Base-by-base conservation (phyloP, 2,888 invertebrate genomes). In the Marasmarcha lunaedactyla region DNA sequence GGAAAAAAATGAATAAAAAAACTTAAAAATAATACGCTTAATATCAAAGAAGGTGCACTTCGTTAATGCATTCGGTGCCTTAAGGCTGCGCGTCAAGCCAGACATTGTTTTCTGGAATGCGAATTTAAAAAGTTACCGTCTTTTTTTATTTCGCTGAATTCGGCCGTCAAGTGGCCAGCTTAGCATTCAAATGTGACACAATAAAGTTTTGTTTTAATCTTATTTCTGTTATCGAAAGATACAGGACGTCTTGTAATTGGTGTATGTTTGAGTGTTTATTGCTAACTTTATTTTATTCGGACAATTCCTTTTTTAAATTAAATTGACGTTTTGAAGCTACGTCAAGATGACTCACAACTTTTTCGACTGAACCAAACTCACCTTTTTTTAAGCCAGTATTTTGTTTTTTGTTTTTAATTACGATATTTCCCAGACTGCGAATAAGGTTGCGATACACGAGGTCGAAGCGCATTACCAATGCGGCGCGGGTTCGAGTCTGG, bases 51-150 rank as follows among this genome's bases (percentile, higher is more conserved):
- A 76, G 77, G 71, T 77, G 76, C 76, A 77, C 71, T 73, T 69
- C 74, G 79, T 81, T 79, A 81, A 81, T 79, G 78, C 78, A 74
- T 70, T 73, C 69, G 70, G 53, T 65, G 69, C 78, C 79, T 73
- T 70, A 59, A 72, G 79, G 79, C 71, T 54, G 48, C 54, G 57
- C 71, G 74, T 74, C 74, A 73, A 71, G 57, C 55, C 66, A 55
- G 70, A 79, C 78, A 81, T 81, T 81, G 81, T 81, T 74, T 78
- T 78, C 78, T 72, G 76, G 76, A 78, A 81, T 78, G 77, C 67
- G 69, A 66, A 61, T 69, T 71, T 64, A 67, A 70, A 68, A 68
- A 65, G 53, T 58, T 54, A 42, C 48, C 50, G 54, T 61, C 57
- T 49, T 52, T 53, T 67, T 70, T 63, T 57, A 58, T 59, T 67